Evolutionary conservation across 2,113 vertebrate species (phyloP).

Genomic region (Hirundichthys speculiger): DNA sequence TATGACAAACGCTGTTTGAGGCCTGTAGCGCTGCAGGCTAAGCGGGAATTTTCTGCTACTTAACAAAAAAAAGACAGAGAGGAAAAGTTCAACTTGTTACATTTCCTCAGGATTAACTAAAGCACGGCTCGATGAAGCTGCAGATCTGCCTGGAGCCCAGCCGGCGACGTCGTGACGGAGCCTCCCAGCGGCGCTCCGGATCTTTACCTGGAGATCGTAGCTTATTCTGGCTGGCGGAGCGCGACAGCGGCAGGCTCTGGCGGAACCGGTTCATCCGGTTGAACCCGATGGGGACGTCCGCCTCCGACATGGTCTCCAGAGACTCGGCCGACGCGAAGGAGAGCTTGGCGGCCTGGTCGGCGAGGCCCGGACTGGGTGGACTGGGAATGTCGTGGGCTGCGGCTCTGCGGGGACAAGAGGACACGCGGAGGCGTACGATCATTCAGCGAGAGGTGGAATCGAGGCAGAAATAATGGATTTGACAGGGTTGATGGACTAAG

Average conservation of each 20-base stretch:
- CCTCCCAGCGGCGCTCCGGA: constrained; percentile 19
- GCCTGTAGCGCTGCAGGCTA: too few relatives aligned
- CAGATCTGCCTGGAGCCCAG: constrained; percentile 21
- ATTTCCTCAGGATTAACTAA: too few relatives aligned
- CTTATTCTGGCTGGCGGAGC: constrained; percentile 97
- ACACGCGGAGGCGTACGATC: constrained; percentile 20
- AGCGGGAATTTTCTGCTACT: too few relatives aligned
- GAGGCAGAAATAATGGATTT: constrained; percentile 56
- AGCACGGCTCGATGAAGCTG: too few relatives aligned
- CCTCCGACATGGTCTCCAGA: constrained; percentile 98
- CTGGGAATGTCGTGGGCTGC: constrained; percentile 95
- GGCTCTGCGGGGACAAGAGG: constrained; percentile 81
- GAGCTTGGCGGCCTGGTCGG: constrained; percentile 95
- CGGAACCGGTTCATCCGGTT: constrained; percentile 98
- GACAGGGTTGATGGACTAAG: constrained; percentile 39
- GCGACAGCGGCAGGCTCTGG: constrained; percentile 95
- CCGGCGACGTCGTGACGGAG: constrained; percentile 21
- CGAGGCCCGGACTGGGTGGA: constrained; percentile 95
- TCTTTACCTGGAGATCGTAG: constrained; percentile 93
- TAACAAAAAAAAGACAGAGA: too few relatives aligned
- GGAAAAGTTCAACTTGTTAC: too few relatives aligned
- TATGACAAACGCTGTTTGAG: neutral
- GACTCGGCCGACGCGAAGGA: constrained; percentile 97
- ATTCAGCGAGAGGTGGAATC: constrained; percentile 38
- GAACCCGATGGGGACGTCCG: constrained; percentile 95